These are phyloP conservation scores for Horisme vitalbata DNA, from an alignment of 2,888 invertebrate species.

Conservation along the genomic window DNA sequence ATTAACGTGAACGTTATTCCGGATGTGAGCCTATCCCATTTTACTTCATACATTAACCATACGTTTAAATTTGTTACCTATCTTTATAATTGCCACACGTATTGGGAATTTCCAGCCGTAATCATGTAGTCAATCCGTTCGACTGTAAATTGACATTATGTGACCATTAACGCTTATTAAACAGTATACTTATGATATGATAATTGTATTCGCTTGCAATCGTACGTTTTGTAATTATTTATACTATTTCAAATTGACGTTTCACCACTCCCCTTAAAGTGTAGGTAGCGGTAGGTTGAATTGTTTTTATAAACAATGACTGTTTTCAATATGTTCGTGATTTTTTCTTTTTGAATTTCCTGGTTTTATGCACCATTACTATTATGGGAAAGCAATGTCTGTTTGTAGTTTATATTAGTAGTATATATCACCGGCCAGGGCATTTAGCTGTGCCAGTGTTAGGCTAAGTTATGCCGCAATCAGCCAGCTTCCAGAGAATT, in stretches of 20 bases:
- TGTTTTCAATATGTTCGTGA: too few species aligned
- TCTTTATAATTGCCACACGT: slow-evolving; percentile 26
- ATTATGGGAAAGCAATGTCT: too few species aligned
- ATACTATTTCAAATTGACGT: neutral
- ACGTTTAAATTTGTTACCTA: slow-evolving; percentile 17
- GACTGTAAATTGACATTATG: slow-evolving; percentile 28
- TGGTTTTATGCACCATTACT: too few species aligned
- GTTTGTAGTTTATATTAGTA: too few species aligned
- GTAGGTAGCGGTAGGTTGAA: neutral
- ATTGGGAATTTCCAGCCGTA: slow-evolving; percentile 31
- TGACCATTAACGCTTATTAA: slow-evolving; percentile 31
- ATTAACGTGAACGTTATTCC: slow-evolving; percentile 39
- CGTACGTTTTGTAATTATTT: slow-evolving; percentile 5
- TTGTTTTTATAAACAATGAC: too few species aligned
- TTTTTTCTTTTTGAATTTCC: too few species aligned
- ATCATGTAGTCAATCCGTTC: slow-evolving; percentile 32
- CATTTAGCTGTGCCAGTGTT: too few species aligned
- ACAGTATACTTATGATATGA: slow-evolving; percentile 29
- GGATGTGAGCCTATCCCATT: slow-evolving; percentile 50
- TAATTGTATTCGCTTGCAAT: slow-evolving; percentile 28
- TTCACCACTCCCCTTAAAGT: neutral
- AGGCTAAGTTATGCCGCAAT: too few species aligned
- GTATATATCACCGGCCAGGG: too few species aligned
- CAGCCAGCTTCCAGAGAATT: too few species aligned
- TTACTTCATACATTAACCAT: slow-evolving; percentile 26